Percentiles rank a stretch among this genome's conserved stretches.
Conservation (phyloP, 1,140 invertebrate genomes). For the Hetaerina americana region DNA sequence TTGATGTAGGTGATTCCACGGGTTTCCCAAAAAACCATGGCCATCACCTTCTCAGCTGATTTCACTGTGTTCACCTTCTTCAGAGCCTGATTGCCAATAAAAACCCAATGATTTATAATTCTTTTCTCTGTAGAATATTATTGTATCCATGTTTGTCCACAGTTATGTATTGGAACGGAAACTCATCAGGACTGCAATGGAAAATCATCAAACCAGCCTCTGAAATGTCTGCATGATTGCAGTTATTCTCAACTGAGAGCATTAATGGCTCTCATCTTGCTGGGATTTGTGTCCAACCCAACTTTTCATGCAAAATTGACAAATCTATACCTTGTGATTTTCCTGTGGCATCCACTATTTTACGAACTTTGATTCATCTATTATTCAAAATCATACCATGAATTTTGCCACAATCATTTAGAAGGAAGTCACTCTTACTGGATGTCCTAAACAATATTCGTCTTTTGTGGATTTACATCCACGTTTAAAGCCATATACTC, state of each 20-base stretch:
- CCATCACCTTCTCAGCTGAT: too few relatives aligned
- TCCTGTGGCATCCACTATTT: too few relatives aligned
- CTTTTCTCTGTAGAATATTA: not conserved
- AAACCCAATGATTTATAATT: not conserved
- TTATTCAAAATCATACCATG: not conserved
- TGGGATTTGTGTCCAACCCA: not conserved
- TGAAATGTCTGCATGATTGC: too few relatives aligned
- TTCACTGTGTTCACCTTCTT: too few relatives aligned
- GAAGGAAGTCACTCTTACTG: not conserved
- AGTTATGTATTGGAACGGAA: not conserved
- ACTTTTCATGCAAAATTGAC: not conserved
- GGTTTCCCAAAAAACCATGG: too few relatives aligned
- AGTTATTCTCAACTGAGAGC: too few relatives aligned
- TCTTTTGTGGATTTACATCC: not conserved
- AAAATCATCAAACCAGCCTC: not conserved
- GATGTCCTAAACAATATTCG: not conserved
- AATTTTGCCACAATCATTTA: not conserved
- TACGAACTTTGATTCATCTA: too few relatives aligned
- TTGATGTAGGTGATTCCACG: too few relatives aligned
- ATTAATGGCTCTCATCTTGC: too few relatives aligned
- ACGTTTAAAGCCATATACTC: conserved; percentile 1
- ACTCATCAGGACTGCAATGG: not conserved
- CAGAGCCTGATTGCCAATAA: not conserved
- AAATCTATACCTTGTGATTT: not conserved
- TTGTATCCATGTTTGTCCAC: not conserved